These are phyloP conservation scores for Rhegmatorhina hoffmannsi DNA, from an alignment of 2,113 vertebrate species.

Conservation along the genomic window DNA sequence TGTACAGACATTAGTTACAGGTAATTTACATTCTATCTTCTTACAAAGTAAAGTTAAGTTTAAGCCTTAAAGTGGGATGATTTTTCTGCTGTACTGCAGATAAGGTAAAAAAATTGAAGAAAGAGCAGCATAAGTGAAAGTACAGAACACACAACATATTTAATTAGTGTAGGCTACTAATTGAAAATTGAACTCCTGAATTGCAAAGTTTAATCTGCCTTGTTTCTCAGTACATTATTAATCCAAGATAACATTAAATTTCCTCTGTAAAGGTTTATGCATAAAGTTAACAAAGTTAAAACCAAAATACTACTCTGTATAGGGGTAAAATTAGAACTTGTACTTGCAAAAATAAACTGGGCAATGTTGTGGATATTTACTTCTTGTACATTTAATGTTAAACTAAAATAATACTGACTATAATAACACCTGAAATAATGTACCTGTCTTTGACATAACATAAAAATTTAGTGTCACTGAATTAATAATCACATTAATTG, in stretches of 20 bases:
- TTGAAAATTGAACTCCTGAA: constrained; percentile 37
- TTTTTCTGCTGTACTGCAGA: constrained; percentile 5
- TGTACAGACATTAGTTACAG: background rate
- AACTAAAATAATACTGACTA: background rate
- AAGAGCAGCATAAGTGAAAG: constrained; percentile 25
- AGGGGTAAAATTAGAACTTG: background rate
- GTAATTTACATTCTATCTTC: constrained; percentile 27
- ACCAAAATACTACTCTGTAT: background rate
- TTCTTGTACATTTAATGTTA: background rate
- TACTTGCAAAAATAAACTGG: background rate
- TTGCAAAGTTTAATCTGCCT: constrained; percentile 3
- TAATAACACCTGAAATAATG: background rate
- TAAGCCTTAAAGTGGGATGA: background rate
- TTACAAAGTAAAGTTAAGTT: constrained; percentile 24
- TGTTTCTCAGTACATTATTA: background rate
- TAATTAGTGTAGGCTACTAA: constrained; percentile 42
- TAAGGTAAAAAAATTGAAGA: background rate
- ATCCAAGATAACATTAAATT: background rate
- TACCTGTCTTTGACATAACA: background rate
- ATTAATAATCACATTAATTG: background rate
- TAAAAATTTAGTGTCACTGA: background rate
- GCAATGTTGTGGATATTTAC: background rate
- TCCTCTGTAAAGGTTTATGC: background rate
- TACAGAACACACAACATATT: background rate
- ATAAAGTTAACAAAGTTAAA: background rate